phyloP scores from a whole-genome alignment of 2,888 invertebrate species.

The Hydrotaea diabolus region DNA sequence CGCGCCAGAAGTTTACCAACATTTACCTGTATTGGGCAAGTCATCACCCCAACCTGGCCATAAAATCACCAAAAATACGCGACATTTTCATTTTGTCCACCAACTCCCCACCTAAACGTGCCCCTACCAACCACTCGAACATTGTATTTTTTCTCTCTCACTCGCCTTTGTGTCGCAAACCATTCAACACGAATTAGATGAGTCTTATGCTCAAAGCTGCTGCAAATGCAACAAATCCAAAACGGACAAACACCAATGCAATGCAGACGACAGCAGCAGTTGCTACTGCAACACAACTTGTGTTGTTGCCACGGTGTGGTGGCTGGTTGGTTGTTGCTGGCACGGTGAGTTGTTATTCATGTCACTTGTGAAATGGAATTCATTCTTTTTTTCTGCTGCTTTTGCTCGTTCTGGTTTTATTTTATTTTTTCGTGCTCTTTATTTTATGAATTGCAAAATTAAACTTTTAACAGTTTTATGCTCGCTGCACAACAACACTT shows the following conservation, averaged over 20 bases:
- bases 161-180: conserved; percentile 14
- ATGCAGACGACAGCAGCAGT: background rate
- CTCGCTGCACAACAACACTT: conserved; percentile 9
- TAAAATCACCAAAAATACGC: conserved; percentile 19
- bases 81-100: background rate
- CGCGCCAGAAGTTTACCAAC: conserved; percentile 2
- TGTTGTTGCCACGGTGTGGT: conserved; percentile 23
- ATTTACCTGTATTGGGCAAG: conserved; percentile 16
- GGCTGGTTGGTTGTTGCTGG: too few species aligned
- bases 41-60: conserved; percentile 5
- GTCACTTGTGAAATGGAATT: conserved; percentile 46
- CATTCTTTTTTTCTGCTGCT: conserved; percentile 1
- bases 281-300: background rate
- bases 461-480: conserved; percentile 67
- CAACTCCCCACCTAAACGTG: background rate
- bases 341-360: conserved; percentile 44
- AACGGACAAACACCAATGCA: conserved; percentile 12
- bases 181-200: conserved; percentile 62
- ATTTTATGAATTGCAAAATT: conserved; percentile 59
- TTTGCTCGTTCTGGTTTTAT: conserved; percentile 46
- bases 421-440: conserved; percentile 36
- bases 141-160: conserved; percentile 22
- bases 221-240: conserved; percentile 36
- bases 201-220: conserved; percentile 49
- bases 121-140: conserved; percentile 46